Percentiles rank a stretch among this genome's conserved stretches.
Evolutionary conservation across 2,797 vertebrate species (phyloP).

Genomic region (Pseudochirops corinnae): DNA sequence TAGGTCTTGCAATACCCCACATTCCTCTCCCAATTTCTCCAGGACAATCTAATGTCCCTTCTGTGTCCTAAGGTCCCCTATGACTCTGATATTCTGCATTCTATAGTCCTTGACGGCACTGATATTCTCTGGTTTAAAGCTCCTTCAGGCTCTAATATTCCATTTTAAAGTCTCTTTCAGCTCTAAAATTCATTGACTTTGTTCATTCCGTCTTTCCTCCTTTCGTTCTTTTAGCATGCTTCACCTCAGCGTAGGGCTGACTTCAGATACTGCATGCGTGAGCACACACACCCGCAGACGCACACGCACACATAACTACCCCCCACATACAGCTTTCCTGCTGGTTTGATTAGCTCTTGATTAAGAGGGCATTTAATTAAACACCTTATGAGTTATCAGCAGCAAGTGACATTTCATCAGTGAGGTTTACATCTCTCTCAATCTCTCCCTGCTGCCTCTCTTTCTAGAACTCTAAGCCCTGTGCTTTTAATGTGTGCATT

Average conservation of each 20-base stretch:
- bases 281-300: neutral
- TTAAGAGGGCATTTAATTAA: conserved; percentile 65
- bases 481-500: neutral
- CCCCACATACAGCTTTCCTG: conserved; percentile 34
- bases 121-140: neutral
- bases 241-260: neutral
- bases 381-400: neutral
- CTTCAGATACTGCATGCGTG: neutral
- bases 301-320: neutral
- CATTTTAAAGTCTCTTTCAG: neutral
- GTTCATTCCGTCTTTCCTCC: rapidly evolving
- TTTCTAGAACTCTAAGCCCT: neutral
- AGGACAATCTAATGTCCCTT: neutral
- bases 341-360: conserved; percentile 35
- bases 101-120: neutral
- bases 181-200: neutral
- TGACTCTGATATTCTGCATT: neutral
- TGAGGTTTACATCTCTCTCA: neutral
- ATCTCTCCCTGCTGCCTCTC: neutral
- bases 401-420: neutral
- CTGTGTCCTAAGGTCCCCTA: neutral
- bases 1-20: neutral
- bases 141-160: neutral
- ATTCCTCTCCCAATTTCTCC: neutral
- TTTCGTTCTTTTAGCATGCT: neutral